Evolutionary conservation across 2,888 invertebrate species (phyloP), one percentile per base, ranked within the genome.

Genomic region (Chironomus riparius): DNA sequence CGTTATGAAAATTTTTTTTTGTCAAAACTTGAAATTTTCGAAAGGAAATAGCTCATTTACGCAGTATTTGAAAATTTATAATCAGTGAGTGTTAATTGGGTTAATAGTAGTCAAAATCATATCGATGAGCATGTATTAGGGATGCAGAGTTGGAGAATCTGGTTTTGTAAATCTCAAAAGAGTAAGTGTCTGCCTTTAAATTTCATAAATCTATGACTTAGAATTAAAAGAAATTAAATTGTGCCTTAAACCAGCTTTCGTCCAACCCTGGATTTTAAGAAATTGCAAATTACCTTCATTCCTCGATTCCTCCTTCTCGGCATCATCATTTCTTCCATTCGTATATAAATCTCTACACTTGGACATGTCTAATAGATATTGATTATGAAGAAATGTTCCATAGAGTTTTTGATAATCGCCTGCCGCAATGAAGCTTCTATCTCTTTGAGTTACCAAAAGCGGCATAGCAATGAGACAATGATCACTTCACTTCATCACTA

Each of bases 381-480:
- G 74, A 47, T 74, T 50, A 38, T 73, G 47, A 50, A 61, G 48
- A 48, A 70, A 47, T 70, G 18, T 22, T 56, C 62, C 50, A 73
- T 73, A 74, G 48, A 74, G 74, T 74, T 74, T 74, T 18, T 77
- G 70, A 38, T 76, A 76, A 65, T 77, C 77, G 65, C 77, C 76
- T 77, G 76, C 73, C 73, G 77, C 77, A 48, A 74, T 61, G 75
- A 77, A 76, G 70, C 78, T 78, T 77, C 78, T 77, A 76, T 75
- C 78, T 68, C 78, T 78, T 77, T 78, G 78, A 24, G 79, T 78
- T 47, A 79, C 77, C 77, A 79, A 76, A 71, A 79, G 77, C 77
- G 79, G 79, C 79, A 79, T 79, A 77, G 75, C 78, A 74, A 68
- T 38, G 38, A 38, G 38, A 38, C 7, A 68, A 74, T 62, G 47